phyloP scores from a whole-genome alignment of 2,113 vertebrate species.

The Eubucco bourcierii region DNA sequence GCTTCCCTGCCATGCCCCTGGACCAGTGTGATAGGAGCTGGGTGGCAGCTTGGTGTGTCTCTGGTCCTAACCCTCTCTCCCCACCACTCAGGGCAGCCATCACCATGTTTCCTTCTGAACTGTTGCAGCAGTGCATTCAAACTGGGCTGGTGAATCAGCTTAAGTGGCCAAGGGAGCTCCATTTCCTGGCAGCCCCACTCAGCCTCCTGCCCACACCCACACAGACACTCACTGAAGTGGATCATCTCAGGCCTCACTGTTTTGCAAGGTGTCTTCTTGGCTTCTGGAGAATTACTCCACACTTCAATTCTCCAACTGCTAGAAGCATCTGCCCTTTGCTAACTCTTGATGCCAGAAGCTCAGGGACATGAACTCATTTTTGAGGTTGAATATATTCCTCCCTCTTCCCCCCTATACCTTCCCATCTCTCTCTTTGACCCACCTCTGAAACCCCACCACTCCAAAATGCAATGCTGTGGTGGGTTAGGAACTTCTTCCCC shows the following conservation, averaged over 20 bases:
- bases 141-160: neutral
- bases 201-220: neutral
- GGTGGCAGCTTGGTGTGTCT: neutral
- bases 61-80: neutral
- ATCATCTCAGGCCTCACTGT: neutral
- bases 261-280: neutral
- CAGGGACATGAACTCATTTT: too few species aligned
- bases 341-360: rapidly evolving
- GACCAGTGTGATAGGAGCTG: neutral
- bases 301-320: neutral
- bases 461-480: neutral
- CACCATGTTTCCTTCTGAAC: neutral
- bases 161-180: neutral
- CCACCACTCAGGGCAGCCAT: rapidly evolving
- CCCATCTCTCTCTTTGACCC: neutral
- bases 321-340: constrained; percentile 19
- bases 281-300: neutral
- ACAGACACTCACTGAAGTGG: neutral
- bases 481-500: too few species aligned
- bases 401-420: neutral
- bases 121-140: neutral
- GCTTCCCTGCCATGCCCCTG: rapidly evolving
- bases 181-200: neutral
- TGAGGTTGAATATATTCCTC: too few species aligned
- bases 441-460: neutral